Percentiles rank a stretch among this genome's conserved stretches.
Evolutionary conservation across 2,113 vertebrate species (phyloP).

Genomic region (Strigops habroptila): DNA sequence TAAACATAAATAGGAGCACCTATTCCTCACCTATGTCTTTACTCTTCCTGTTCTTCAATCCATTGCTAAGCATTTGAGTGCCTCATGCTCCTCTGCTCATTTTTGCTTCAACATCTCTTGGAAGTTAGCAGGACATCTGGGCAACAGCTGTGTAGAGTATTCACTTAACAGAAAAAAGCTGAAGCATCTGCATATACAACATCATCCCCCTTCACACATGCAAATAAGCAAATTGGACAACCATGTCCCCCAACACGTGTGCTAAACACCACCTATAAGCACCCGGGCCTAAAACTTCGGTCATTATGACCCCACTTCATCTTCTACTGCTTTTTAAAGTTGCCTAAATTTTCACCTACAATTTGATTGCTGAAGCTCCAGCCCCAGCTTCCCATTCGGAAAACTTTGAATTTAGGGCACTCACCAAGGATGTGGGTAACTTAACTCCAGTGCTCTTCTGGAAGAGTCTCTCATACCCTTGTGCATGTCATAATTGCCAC

Average conservation of each 20-base stretch:
- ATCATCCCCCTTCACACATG: background rate
- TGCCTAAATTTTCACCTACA: background rate
- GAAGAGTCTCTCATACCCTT: background rate
- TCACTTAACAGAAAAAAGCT: background rate
- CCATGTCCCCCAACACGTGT: too few species aligned
- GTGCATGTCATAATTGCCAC: background rate
- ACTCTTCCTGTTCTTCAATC: background rate
- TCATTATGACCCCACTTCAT: background rate
- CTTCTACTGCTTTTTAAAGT: background rate
- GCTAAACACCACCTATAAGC: background rate
- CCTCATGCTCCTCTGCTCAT: background rate
- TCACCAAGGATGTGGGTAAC: background rate
- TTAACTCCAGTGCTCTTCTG: background rate
- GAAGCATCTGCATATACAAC: background rate
- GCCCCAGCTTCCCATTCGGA: background rate
- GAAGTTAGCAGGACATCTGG: background rate
- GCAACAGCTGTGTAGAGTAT: background rate
- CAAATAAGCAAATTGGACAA: background rate
- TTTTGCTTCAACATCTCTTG: background rate
- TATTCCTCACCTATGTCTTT: background rate
- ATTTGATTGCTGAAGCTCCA: background rate
- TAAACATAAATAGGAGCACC: background rate
- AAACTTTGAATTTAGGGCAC: background rate
- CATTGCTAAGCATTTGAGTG: background rate
- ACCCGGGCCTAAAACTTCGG: background rate